Conservation (phyloP, 2,888 invertebrate genomes). For the Melinopterus prodromus region DNA sequence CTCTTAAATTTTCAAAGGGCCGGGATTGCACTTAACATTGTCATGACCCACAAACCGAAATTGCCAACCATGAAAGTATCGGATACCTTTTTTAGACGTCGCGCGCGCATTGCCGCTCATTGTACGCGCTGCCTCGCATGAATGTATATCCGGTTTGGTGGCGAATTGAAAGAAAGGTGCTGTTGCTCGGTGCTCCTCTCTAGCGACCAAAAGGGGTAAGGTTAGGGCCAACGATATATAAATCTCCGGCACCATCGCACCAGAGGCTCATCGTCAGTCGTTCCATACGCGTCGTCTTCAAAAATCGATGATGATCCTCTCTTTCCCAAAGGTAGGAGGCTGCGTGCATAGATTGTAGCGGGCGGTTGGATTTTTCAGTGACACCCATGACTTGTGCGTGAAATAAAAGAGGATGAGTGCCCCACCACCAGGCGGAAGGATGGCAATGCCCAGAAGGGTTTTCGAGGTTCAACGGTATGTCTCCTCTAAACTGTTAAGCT, state of each 20-base stretch:
- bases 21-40: not conserved
- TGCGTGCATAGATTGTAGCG: not conserved
- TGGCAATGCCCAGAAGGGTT: slow-evolving; percentile 33
- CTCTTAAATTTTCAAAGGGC: not conserved
- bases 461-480: slow-evolving; percentile 49
- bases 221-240: not conserved
- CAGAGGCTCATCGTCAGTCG: not conserved
- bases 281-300: not conserved
- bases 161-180: slow-evolving; percentile 4
- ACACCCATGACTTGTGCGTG: slow-evolving; percentile 45
- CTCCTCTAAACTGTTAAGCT: slow-evolving; percentile 17
- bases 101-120: not conserved
- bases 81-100: not conserved
- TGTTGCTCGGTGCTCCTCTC: not conserved
- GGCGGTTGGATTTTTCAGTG: not conserved
- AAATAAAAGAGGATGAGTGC: slow-evolving; percentile 32
- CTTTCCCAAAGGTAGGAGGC: not conserved
- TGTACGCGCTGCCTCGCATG: not conserved
- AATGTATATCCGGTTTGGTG: not conserved
- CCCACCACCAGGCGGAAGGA: not conserved
- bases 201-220: not conserved
- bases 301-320: not conserved
- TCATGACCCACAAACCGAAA: not conserved
- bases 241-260: not conserved
- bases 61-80: slow-evolving; percentile 4